These are phyloP conservation scores for Muricea muricata DNA, from an alignment of 92 coral and sea anemone species.

Conservation along the genomic window DNA sequence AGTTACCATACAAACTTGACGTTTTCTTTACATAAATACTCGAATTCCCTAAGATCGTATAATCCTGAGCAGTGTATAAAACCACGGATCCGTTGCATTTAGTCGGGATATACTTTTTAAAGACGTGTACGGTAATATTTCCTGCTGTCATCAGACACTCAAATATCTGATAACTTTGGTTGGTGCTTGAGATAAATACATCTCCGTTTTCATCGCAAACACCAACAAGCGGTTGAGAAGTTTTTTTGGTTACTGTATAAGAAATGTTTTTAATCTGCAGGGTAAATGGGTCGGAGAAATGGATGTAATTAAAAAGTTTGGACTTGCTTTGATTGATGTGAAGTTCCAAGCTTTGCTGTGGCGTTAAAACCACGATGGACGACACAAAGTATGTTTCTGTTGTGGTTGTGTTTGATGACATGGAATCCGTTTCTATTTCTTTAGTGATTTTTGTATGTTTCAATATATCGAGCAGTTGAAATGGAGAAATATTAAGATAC, in stretches of 20 bases:
- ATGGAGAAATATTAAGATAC: background rate
- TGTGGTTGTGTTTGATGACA: no score
- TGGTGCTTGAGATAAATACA: slow-evolving; percentile 1
- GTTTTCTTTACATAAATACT: no score
- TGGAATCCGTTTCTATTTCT: no score
- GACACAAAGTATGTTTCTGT: background rate
- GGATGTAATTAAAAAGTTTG: background rate
- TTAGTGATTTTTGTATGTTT: no score
- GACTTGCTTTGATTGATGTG: background rate
- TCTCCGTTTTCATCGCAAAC: background rate
- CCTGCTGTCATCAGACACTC: background rate
- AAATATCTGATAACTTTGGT: slow-evolving; percentile 4
- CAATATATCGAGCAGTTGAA: background rate
- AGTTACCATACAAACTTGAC: background rate
- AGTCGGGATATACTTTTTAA: slow-evolving; percentile 45
- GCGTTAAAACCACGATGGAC: background rate
- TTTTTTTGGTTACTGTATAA: slow-evolving; percentile 12
- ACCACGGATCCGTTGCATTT: slow-evolving; percentile 20
- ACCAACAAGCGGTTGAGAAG: slow-evolving; percentile 25
- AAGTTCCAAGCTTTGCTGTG: slow-evolving; percentile 13
- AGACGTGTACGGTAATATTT: slow-evolving; percentile 47
- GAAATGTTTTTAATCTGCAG: background rate
- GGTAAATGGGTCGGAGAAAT: background rate
- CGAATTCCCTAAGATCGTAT: background rate
- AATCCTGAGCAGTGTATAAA: background rate